Percentiles rank a stretch among this genome's conserved stretches.
Evolutionary conservation across 2,113 vertebrate genomes (phyloP).

Genomic region (Carollia perspicillata): DNA sequence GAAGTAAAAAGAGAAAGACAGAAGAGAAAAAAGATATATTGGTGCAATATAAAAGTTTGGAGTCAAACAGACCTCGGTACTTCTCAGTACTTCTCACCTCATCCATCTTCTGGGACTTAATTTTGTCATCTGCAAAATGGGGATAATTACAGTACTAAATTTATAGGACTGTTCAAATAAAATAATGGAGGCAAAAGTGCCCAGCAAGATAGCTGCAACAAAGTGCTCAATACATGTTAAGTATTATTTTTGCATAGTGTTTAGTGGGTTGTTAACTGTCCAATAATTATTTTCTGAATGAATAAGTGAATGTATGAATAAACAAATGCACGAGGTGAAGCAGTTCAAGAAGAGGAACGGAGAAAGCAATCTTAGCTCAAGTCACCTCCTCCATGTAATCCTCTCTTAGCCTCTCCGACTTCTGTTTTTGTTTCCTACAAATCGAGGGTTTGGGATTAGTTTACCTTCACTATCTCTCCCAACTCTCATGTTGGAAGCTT

Average conservation of each 20-base stretch:
- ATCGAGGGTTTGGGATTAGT: not conserved
- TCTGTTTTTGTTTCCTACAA: not conserved
- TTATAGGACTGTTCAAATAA: not conserved
- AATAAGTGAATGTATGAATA: not conserved
- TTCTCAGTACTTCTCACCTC: rapidly evolving
- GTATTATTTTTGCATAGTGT: not conserved
- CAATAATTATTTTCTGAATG: not conserved
- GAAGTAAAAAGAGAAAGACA: not conserved
- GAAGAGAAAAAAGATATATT: rapidly evolving
- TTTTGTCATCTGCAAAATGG: not conserved
- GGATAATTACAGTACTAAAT: not conserved
- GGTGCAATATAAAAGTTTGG: not conserved
- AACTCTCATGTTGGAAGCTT: not conserved
- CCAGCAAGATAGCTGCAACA: not conserved
- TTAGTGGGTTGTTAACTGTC: not conserved
- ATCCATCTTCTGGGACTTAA: not conserved
- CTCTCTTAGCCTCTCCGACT: not conserved
- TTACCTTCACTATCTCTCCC: not conserved
- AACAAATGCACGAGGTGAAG: not conserved
- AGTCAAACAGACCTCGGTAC: not conserved
- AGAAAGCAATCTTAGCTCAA: not conserved
- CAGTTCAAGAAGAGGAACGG: not conserved
- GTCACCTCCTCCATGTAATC: not conserved
- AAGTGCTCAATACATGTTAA: not conserved
- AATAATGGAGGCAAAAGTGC: not conserved